Evolutionary conservation across 2,113 vertebrate genomes (phyloP).

Genomic region (Ceyx melanurus): DNA sequence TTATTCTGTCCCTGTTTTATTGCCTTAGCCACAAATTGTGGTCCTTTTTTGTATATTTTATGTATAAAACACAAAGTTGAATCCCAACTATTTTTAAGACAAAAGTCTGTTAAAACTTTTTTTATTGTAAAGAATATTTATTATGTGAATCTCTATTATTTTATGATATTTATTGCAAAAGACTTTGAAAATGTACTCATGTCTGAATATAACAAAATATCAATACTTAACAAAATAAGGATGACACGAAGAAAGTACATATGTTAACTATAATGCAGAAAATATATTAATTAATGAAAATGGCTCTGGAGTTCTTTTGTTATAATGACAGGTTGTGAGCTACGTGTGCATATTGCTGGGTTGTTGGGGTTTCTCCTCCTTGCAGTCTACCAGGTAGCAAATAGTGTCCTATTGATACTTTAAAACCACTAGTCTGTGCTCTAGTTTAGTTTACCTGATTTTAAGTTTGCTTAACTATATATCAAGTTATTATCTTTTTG

Average conservation of each 20-base stretch:
- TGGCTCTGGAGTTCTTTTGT: conserved; percentile 77
- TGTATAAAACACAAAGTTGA: conserved; percentile 95
- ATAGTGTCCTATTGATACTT: background rate
- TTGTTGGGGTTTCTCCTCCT: background rate
- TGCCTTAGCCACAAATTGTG: conserved; percentile 85
- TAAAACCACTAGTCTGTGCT: conserved; percentile 57
- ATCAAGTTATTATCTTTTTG: background rate
- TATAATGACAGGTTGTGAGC: conserved; percentile 7
- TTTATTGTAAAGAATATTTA: conserved; percentile 99
- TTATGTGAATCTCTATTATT: conserved; percentile 99
- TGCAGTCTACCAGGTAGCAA: background rate
- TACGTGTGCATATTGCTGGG: background rate
- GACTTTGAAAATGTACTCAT: conserved; percentile 94
- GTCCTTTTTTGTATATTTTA: conserved; percentile 91
- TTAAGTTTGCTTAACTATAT: background rate
- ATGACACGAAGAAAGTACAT: conserved; percentile 90
- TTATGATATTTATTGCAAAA: conserved; percentile 99
- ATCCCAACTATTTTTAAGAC: conserved; percentile 97
- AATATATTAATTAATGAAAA: conserved; percentile 99
- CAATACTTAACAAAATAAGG: conserved; percentile 97
- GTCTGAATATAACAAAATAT: conserved; percentile 99
- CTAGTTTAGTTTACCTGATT: conserved; percentile 34
- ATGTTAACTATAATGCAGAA: conserved; percentile 99
- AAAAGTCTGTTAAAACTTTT: conserved; percentile 96
- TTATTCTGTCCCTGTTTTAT: conserved; percentile 75